phyloP scores from a whole-genome alignment of 53 echinoderm and acorn worm genomes.

The Stichopus horrens region DNA sequence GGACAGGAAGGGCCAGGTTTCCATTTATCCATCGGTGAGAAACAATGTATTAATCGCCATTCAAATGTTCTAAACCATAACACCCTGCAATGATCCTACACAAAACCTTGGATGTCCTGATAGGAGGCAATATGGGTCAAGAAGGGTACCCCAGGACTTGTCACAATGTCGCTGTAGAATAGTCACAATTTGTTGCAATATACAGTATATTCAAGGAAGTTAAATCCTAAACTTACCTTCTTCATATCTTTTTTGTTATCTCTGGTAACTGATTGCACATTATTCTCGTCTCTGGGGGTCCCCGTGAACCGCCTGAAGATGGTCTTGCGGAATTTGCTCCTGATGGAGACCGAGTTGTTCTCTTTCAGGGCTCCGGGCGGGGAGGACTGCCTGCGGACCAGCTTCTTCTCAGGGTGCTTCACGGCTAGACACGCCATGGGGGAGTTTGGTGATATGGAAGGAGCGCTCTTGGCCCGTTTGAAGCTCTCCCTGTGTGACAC shows the following conservation, averaged over 20 bases:
- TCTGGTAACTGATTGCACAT: slow-evolving; percentile 21
- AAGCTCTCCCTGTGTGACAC: slow-evolving; percentile 62
- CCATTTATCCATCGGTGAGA: too few species aligned
- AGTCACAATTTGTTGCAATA: too few species aligned
- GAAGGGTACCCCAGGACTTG: too few species aligned
- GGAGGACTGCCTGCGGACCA: slow-evolving; percentile 64
- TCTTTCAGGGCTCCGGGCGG: slow-evolving; percentile 53
- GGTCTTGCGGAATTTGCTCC: slow-evolving; percentile 65
- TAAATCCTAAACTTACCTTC: slow-evolving; percentile 20
- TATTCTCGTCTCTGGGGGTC: slow-evolving; percentile 53
- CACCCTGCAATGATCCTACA: too few species aligned
- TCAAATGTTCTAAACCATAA: too few species aligned
- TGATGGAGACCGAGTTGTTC: slow-evolving; percentile 41
- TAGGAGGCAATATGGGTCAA: too few species aligned
- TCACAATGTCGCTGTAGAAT: too few species aligned
- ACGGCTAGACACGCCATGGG: slow-evolving; percentile 51
- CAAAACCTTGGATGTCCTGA: too few species aligned
- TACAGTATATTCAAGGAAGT: too few species aligned
- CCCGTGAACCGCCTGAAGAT: slow-evolving; percentile 85
- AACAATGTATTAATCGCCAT: too few species aligned
- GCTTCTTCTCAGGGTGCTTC: slow-evolving; percentile 65
- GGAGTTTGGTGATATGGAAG: slow-evolving; percentile 55
- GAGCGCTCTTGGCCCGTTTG: slow-evolving; percentile 61
- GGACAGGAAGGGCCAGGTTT: too few species aligned
- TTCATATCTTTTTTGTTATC: slow-evolving; percentile 7